Evolutionary conservation across 2,888 invertebrate genomes (phyloP).

Genomic region (Frankliniella intonsa): DNA sequence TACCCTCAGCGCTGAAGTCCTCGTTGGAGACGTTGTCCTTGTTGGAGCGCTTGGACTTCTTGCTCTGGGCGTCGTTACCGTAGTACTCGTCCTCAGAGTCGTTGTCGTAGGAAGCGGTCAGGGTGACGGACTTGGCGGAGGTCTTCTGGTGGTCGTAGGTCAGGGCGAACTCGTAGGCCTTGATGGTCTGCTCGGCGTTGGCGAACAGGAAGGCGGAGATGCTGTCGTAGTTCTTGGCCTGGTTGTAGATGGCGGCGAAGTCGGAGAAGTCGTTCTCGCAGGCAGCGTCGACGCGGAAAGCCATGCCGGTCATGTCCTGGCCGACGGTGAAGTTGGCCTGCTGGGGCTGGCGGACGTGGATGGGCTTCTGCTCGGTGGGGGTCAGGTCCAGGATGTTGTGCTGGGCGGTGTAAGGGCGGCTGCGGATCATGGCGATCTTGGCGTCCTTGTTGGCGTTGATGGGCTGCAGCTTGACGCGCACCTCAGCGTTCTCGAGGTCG

Average conservation of each 20-base stretch:
- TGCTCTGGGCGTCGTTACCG: slow-evolving; percentile 29
- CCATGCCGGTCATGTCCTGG: slow-evolving; percentile 48
- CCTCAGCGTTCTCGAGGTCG: slow-evolving; percentile 49
- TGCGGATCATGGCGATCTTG: slow-evolving; percentile 57
- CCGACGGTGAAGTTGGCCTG: slow-evolving; percentile 37
- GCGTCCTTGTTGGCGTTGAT: slow-evolving; percentile 50
- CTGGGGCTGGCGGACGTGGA: slow-evolving; percentile 36
- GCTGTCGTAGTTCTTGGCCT: slow-evolving; percentile 40
- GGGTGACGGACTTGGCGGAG: slow-evolving; percentile 48
- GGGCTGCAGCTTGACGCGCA: slow-evolving; percentile 51
- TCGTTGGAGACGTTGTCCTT: slow-evolving; percentile 35
- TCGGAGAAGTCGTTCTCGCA: slow-evolving; percentile 52
- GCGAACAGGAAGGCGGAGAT: slow-evolving; percentile 41
- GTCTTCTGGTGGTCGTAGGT: slow-evolving; percentile 51
- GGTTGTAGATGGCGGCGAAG: slow-evolving; percentile 44
- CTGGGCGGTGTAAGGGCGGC: slow-evolving; percentile 59
- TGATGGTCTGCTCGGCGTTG: slow-evolving; percentile 46
- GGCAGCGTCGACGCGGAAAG: slow-evolving; percentile 53
- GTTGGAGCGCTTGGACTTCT: slow-evolving; percentile 30
- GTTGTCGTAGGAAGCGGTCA: slow-evolving; percentile 46
- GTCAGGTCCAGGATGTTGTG: slow-evolving; percentile 54
- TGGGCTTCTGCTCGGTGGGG: slow-evolving; percentile 44
- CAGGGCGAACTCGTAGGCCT: slow-evolving; percentile 52
- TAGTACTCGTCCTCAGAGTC: slow-evolving; percentile 36
- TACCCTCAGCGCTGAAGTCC: slow-evolving; percentile 37